Evolutionary conservation across 2,888 invertebrate species (phyloP).

Genomic region (Chrysina gloriosa): DNA sequence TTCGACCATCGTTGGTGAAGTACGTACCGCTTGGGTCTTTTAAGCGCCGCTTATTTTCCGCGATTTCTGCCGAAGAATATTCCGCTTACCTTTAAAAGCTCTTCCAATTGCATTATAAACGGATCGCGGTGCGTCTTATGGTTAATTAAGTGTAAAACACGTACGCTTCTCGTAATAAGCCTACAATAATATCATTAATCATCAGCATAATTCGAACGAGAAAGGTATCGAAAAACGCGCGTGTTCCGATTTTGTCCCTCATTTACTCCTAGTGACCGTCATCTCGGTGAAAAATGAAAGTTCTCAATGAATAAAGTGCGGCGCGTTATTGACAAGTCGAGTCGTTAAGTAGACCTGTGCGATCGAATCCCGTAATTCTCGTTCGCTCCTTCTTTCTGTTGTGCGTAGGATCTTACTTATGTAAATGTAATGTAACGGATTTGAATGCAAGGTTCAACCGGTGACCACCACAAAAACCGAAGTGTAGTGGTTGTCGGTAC

Average conservation of each 20-base stretch:
- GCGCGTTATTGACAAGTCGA: constrained; percentile 32
- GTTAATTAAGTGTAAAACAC: not conserved
- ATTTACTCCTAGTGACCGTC: constrained; percentile 9
- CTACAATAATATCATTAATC: too few species aligned
- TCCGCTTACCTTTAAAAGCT: constrained; percentile 5
- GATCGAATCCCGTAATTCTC: constrained; percentile 1
- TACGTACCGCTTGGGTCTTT: not conserved
- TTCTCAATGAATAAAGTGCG: constrained; percentile 22
- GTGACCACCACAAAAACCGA: constrained; percentile 16
- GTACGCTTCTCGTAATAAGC: too few species aligned
- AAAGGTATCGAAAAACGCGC: not conserved
- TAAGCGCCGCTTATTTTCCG: not conserved
- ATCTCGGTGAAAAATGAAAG: constrained; percentile 33
- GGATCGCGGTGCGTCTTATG: not conserved
- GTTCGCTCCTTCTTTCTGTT: not conserved
- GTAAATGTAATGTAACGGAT: constrained; percentile 31
- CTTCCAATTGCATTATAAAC: not conserved
- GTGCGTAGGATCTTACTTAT: constrained; percentile 20
- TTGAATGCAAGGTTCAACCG: constrained; percentile 32
- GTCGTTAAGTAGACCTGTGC: constrained; percentile 13
- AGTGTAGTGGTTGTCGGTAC: constrained; percentile 14
- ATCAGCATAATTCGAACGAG: too few species aligned
- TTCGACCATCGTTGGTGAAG: constrained; percentile 15
- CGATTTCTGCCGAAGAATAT: not conserved
- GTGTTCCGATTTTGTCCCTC: not conserved